phyloP scores from a whole-genome alignment of 2,797 vertebrate species.

The Furcifer pardalis region DNA sequence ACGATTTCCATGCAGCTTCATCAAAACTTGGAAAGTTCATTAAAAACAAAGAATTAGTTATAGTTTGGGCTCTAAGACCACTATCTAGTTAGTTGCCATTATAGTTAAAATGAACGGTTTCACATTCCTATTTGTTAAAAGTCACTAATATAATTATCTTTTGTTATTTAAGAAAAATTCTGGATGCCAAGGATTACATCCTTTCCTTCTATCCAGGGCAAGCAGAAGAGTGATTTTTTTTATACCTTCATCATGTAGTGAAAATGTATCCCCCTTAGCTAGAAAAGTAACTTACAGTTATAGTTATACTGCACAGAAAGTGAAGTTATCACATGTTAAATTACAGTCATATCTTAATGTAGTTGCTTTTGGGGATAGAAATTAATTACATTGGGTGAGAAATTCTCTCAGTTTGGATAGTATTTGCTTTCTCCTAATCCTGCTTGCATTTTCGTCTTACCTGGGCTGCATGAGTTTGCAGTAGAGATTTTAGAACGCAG shows the following conservation, averaged over 20 bases:
- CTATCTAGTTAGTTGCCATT: neutral
- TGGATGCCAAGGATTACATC: no score
- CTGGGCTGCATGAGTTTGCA: no score
- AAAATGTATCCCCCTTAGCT: neutral
- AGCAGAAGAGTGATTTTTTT: no score
- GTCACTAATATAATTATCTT: no score
- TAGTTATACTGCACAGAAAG: neutral
- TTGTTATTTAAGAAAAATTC: no score
- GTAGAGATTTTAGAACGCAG: no score
- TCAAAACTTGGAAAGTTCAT: neutral
- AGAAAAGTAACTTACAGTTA: neutral
- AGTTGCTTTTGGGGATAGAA: neutral
- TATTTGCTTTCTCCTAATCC: no score
- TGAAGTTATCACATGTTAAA: neutral
- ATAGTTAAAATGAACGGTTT: neutral
- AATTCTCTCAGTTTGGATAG: neutral
- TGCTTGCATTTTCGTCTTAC: no score
- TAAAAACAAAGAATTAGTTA: neutral
- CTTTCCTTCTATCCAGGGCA: no score
- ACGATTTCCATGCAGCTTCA: neutral
- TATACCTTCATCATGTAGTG: neutral
- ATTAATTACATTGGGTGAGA: neutral
- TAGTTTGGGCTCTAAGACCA: neutral
- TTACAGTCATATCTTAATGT: neutral
- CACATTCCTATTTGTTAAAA: no score